Percentiles rank a stretch among this genome's conserved stretches.
Evolutionary conservation across 2,797 vertebrate species (phyloP).

Genomic region (Echeneis naucrates): DNA sequence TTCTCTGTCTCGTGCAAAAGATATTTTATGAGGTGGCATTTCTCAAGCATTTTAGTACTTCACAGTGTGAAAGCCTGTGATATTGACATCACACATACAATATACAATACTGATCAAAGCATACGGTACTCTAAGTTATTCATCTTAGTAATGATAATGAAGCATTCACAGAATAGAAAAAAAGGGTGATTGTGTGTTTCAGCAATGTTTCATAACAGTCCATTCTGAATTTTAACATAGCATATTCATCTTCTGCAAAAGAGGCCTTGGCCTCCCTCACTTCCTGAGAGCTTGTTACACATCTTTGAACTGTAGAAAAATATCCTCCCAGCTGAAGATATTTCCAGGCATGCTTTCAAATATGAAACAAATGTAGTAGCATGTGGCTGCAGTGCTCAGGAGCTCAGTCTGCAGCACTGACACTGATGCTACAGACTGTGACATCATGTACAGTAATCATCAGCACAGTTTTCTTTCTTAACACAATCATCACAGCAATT

Average conservation of each 20-base stretch:
- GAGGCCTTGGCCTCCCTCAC: neutral
- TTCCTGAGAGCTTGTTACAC: neutral
- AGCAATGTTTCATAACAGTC: neutral
- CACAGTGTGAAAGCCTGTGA: neutral
- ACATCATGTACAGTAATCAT: conserved; percentile 20
- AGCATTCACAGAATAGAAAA: neutral
- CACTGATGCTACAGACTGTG: neutral
- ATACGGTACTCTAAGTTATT: neutral
- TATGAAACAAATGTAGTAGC: neutral
- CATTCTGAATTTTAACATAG: neutral
- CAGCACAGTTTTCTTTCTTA: neutral
- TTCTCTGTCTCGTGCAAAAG: neutral
- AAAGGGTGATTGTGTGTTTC: neutral
- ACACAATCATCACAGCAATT: neutral
- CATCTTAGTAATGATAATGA: neutral
- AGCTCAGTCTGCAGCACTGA: neutral
- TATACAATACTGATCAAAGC: neutral
- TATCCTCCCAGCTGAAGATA: neutral
- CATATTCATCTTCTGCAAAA: neutral
- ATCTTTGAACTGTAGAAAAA: neutral
- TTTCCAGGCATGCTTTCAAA: neutral
- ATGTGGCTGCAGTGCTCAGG: neutral
- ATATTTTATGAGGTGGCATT: conserved; percentile 3
- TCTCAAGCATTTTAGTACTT: neutral
- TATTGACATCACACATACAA: neutral